Conservation (phyloP, 37 sponge, comb jelly and placozoan species). For the Halisarca cf. caerulea region DNA sequence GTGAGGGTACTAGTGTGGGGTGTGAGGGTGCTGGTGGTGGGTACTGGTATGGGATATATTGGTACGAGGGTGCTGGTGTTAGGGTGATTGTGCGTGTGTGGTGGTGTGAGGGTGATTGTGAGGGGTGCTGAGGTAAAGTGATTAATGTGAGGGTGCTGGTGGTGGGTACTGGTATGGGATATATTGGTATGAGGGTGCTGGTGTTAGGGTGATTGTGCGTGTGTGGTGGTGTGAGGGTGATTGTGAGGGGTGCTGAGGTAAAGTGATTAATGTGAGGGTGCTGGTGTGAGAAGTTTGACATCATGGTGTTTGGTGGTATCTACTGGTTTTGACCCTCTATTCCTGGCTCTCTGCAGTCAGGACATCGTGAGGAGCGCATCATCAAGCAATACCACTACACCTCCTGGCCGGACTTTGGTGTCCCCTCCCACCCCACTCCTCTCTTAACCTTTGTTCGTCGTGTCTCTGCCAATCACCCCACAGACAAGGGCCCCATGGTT, state of each 20-base stretch:
- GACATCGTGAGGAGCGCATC: conserved; percentile 61
- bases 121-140: not conserved
- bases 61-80: too few relatives aligned
- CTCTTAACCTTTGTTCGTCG: conserved; percentile 80
- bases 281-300: too few relatives aligned
- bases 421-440: conserved; percentile 82
- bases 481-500: conserved; percentile 79
- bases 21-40: not conserved
- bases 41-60: not conserved
- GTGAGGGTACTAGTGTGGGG: too few relatives aligned
- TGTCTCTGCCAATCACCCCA: conserved; percentile 58
- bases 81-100: too few relatives aligned
- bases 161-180: not conserved
- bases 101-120: too few relatives aligned
- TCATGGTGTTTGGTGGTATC: too few relatives aligned
- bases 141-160: not conserved
- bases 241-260: conserved; percentile 11
- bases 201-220: too few relatives aligned
- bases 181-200: too few relatives aligned
- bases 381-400: conserved; percentile 91
- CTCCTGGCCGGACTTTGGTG: conserved; percentile 95
- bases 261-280: not conserved
- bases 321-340: too few relatives aligned
- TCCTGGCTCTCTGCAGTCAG: not conserved
- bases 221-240: too few relatives aligned